Evolutionary conservation across 2,113 vertebrate genomes (phyloP), one percentile per base, ranked within the genome.

Genomic region (Dolichallabes microphthalmus): DNA sequence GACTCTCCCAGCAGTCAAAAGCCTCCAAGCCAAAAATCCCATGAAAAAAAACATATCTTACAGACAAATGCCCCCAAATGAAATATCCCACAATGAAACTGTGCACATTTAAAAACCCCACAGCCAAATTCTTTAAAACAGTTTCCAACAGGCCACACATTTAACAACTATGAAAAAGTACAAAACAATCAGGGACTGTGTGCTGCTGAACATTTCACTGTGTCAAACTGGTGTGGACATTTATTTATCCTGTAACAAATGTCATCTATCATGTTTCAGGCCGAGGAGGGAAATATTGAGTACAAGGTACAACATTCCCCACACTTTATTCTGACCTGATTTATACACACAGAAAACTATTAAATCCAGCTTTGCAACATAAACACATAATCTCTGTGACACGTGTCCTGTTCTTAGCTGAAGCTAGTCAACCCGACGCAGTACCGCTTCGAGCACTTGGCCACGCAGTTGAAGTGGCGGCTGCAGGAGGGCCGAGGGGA

Each of bases 241-340:
- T 45, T 8, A 45, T 45, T 52, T 71, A 25, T 66, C 13, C 8
- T 55, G 19, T 80, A 12, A 52, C 22, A 32, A 53, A 25, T 76
- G 80, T 91, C 86, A 45, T 86, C 60, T 76, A 2, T 84, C 93
- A 19, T 60, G 88, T 88, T 94, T 55, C 91, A 99, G 98, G 98
- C 98, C 86, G 98, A 99, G 95, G 98, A 99, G 92, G 98, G 98
- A 82, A 99, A 99, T 94, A 99, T 99, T 66, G 98, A 99, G 88
- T 99, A 99, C 90, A 99, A 99, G 96, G 97, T 99, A 93, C 93
- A 91, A 20, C 13, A 9, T 60, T 30, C 30, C 2, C 27, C 5
- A 60, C 73, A 53, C 4, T 78, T 0, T 63, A n/a, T 39, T 57
- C 17, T 73, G 25, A 80, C 27, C 25, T 77, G 15, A 58, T 80